These are phyloP conservation scores for Trichopria drosophilae DNA, from an alignment of 2,888 invertebrate genomes.

Conservation along the genomic window DNA sequence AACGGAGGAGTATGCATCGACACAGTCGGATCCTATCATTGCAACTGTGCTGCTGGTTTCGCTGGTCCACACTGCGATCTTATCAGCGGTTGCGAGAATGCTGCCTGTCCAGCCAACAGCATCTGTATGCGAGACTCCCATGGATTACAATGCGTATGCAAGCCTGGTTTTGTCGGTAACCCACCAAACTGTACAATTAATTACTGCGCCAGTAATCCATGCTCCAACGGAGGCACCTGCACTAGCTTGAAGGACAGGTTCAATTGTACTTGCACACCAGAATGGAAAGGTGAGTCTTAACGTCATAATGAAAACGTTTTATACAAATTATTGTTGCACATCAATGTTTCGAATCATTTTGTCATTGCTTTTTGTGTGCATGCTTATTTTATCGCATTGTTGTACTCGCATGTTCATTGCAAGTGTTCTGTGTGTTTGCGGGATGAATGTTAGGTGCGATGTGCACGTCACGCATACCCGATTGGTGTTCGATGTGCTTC, in stretches of 20 bases:
- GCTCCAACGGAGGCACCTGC: constrained; percentile 78
- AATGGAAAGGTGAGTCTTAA: constrained; percentile 67
- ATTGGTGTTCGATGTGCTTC: constrained; percentile 56
- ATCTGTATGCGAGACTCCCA: constrained; percentile 66
- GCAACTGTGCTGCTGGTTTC: constrained; percentile 63
- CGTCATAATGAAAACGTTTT: too few relatives aligned
- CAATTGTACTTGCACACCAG: constrained; percentile 73
- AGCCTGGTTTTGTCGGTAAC: constrained; percentile 62
- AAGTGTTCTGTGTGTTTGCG: constrained; percentile 24
- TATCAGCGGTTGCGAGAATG: constrained; percentile 60
- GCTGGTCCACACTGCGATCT: constrained; percentile 62
- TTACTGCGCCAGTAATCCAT: constrained; percentile 71
- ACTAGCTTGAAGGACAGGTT: constrained; percentile 62
- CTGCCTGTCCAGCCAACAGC: constrained; percentile 67
- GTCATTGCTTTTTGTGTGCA: neutral
- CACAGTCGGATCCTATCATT: constrained; percentile 63
- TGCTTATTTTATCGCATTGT: constrained; percentile 1
- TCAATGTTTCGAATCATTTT: neutral
- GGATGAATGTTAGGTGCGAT: constrained; percentile 40
- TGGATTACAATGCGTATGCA: constrained; percentile 66
- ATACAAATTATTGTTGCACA: too few relatives aligned
- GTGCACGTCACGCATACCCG: constrained; percentile 42
- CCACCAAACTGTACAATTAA: constrained; percentile 59
- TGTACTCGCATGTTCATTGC: constrained; percentile 17
- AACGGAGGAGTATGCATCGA: constrained; percentile 67